Evolutionary conservation across 2,797 vertebrate genomes (phyloP).

Genomic region (Etheostoma nigrum): DNA sequence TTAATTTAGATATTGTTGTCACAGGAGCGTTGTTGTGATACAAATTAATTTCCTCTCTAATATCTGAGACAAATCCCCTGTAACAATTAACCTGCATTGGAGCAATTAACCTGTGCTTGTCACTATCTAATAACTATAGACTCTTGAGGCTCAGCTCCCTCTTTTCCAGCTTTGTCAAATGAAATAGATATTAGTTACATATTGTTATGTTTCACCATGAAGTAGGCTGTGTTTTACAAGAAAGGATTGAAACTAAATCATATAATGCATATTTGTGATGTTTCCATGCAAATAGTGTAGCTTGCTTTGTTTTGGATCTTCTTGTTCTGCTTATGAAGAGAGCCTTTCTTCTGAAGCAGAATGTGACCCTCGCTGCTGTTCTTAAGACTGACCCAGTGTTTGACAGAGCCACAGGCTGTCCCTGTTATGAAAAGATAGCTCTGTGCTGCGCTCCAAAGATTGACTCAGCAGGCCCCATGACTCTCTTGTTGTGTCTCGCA

Average conservation of each 20-base stretch:
- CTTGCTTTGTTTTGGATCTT: constrained; percentile 33
- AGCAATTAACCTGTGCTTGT: constrained; percentile 70
- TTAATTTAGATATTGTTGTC: constrained; percentile 58
- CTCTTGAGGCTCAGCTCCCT: constrained; percentile 32
- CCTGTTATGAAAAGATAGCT: constrained; percentile 75
- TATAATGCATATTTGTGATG: constrained; percentile 41
- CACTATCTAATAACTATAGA: constrained; percentile 57
- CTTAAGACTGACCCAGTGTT: constrained; percentile 63
- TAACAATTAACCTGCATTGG: constrained; percentile 74
- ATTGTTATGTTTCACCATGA: constrained; percentile 22
- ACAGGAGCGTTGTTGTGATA: constrained; percentile 60
- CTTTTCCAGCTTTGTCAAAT: constrained; percentile 14
- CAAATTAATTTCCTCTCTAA: constrained; percentile 72
- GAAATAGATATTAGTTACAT: constrained; percentile 20
- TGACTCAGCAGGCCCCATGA: constrained; percentile 74
- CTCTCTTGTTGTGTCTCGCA: constrained; percentile 68
- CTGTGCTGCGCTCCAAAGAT: constrained; percentile 66
- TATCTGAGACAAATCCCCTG: constrained; percentile 66
- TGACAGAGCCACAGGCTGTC: constrained; percentile 67
- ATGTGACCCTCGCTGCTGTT: constrained; percentile 67
- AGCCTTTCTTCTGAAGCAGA: constrained; percentile 60
- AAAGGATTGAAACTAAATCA: constrained; percentile 22
- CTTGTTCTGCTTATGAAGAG: constrained; percentile 55
- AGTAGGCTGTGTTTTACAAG: constrained; percentile 3
- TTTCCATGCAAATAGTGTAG: constrained; percentile 20